These are phyloP conservation scores for Copidosoma floridanum DNA, from an alignment of 1,140 invertebrate genomes.

Conservation along the genomic window DNA sequence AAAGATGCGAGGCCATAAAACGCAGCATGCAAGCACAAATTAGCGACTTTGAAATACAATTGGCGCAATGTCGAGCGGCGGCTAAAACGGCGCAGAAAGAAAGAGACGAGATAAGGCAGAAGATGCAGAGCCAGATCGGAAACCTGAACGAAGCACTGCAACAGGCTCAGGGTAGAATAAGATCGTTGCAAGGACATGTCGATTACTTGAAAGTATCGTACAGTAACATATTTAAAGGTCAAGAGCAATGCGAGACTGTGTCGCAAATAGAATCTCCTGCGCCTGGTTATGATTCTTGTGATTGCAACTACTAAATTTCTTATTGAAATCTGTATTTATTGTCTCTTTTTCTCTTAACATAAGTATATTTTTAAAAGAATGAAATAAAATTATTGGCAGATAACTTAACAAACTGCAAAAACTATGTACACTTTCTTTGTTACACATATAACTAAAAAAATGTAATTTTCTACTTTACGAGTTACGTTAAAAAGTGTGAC, in stretches of 20 bases:
- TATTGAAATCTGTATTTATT: no score
- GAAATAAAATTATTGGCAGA: no score
- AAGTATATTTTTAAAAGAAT: no score
- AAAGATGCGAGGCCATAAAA: slow-evolving; percentile 64
- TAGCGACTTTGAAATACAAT: slow-evolving; percentile 64
- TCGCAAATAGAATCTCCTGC: slow-evolving; percentile 13
- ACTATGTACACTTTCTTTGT: slow-evolving; percentile 22
- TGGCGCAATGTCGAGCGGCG: slow-evolving; percentile 63
- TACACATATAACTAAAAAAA: slow-evolving; percentile 32
- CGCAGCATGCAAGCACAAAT: slow-evolving; percentile 64
- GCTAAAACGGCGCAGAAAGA: slow-evolving; percentile 66
- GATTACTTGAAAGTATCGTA: slow-evolving; percentile 62
- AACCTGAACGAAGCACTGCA: slow-evolving; percentile 67
- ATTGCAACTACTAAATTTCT: slow-evolving; percentile 47
- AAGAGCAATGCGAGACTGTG: slow-evolving; percentile 18
- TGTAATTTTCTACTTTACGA: not conserved
- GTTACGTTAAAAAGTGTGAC: no score
- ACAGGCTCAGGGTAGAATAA: slow-evolving; percentile 65
- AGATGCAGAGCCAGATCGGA: slow-evolving; percentile 68
- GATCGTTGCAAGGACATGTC: slow-evolving; percentile 64
- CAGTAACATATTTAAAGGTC: slow-evolving; percentile 48
- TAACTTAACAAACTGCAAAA: no score
- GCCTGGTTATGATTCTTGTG: slow-evolving; percentile 45
- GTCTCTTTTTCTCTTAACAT: no score
- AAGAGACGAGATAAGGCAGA: slow-evolving; percentile 66